Percentiles rank a stretch among this genome's conserved stretches.
phyloP scores from a whole-genome alignment of 2,888 invertebrate species.

The Trimorus sp. region DNA sequence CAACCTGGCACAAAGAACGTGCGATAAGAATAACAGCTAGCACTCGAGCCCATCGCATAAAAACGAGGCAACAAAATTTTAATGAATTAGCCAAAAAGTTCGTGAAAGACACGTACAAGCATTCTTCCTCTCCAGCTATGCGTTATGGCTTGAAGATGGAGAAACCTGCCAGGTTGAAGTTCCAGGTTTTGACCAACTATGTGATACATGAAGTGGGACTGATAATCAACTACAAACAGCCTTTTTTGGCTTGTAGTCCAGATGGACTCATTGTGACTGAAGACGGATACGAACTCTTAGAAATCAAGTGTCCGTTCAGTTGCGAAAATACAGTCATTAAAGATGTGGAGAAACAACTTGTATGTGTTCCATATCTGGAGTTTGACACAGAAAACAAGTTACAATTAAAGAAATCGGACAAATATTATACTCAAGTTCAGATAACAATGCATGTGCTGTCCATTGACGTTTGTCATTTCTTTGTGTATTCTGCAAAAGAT shows the following conservation, averaged over 20 bases:
- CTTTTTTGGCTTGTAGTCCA: constrained; percentile 23
- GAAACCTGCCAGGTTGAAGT: constrained; percentile 2
- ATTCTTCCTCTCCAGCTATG: background rate
- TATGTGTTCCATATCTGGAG: constrained; percentile 15
- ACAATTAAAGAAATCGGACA: constrained; percentile 17
- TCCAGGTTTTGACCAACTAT: constrained; percentile 1
- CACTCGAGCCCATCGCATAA: constrained; percentile 9
- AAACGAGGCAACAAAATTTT: constrained; percentile 7
- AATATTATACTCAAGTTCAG: constrained; percentile 45
- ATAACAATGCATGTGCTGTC: constrained; percentile 45
- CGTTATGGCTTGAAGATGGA: constrained; percentile 18
- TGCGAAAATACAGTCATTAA: background rate
- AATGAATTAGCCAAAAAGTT: constrained; percentile 10
- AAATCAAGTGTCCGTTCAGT: constrained; percentile 7
- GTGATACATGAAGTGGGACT: constrained; percentile 13
- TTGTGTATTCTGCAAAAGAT: constrained; percentile 27
- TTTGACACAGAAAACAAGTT: constrained; percentile 19
- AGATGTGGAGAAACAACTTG: constrained; percentile 1
- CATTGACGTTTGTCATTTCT: constrained; percentile 28
- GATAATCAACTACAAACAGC: constrained; percentile 11
- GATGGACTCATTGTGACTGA: constrained; percentile 8
- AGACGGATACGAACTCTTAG: background rate
- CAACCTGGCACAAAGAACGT: constrained; percentile 21
- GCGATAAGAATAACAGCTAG: constrained; percentile 2
- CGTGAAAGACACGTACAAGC: background rate